Evolutionary conservation across 2,113 vertebrate genomes (phyloP), one percentile per base, ranked within the genome.

Genomic region (Leptobrachium leishanense): DNA sequence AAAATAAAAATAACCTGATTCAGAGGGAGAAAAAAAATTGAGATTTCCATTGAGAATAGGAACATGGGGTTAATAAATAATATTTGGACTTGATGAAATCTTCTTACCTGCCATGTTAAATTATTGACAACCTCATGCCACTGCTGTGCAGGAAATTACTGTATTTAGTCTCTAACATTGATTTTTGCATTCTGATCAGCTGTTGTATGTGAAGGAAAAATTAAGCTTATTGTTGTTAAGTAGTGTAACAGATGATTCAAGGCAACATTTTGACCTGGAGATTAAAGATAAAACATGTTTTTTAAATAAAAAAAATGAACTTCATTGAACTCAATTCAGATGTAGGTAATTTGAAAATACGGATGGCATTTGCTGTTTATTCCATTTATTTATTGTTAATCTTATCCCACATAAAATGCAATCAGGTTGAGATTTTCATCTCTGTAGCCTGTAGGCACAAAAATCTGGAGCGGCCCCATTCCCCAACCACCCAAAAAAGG

Each of bases 201-300:
- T 65, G 71, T 63, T 40, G 41, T 6, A 67, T 66, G 44, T 66
- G 6, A 74, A 74, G 53, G 63, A 41, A 68, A 80, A 80, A 80
- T 74, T 80, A 80, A 68, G 70, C 50, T 74, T 68, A 74, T 80
- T 80, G 77, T 80, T 74, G 42, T 68, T 59, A 80, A 74, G 70
- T 79, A 46, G 63, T 64, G 43, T 54, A 74, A 80, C 71, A 80
- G 77, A 74, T 80, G 71, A 74, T 74, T 42, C 63, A 43, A 10
- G 53, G 44, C 63, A 20, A 39, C 62, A 39, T 50, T 13, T 7
- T 64, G 77, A 73, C 62, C 69, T 73, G n/a, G 39, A 79, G 57
- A 43, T 54, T 39, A 54, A 15, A 20, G 15, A 44, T 68, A 53
- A 65, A n/a, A 43, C 15, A 39, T 79, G 7, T 78, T 42, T 39